phyloP scores from a whole-genome alignment of 1,140 invertebrate genomes.

The Chironomus tepperi region DNA sequence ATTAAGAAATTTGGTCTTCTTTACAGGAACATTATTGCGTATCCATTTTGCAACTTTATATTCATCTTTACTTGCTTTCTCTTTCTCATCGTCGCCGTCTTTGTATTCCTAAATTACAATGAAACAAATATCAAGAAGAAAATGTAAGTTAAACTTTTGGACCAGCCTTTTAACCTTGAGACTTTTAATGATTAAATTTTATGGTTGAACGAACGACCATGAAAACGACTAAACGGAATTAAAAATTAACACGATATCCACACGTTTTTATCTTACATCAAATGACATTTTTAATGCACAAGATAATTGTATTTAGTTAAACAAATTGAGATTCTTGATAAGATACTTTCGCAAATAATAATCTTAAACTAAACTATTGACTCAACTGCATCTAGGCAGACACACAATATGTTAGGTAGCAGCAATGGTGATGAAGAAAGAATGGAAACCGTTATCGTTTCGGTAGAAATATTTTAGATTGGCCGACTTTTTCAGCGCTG shows the following conservation, averaged over 20 bases:
- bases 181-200: not conserved
- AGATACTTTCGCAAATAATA: not conserved
- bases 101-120: slow-evolving; percentile 34
- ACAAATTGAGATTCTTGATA: not conserved
- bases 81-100: slow-evolving; percentile 45
- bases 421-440: not conserved
- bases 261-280: not conserved
- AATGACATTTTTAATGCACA: not conserved
- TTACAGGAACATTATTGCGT: slow-evolving; percentile 81
- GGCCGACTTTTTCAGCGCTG: not conserved
- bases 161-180: not conserved
- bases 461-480: not conserved
- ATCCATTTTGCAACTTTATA: slow-evolving; percentile 91
- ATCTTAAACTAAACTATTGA: not conserved
- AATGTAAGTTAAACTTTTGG: not conserved
- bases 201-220: not conserved
- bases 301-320: not conserved
- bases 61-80: slow-evolving; percentile 83
- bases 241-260: not conserved
- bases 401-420: not conserved
- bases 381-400: not conserved
- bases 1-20: slow-evolving; percentile 90
- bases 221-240: not conserved
- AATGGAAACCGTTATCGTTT: not conserved
- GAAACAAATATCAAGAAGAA: not conserved